Conservation (phyloP, 2,797 vertebrate genomes). For the Leptoclinus maculatus region DNA sequence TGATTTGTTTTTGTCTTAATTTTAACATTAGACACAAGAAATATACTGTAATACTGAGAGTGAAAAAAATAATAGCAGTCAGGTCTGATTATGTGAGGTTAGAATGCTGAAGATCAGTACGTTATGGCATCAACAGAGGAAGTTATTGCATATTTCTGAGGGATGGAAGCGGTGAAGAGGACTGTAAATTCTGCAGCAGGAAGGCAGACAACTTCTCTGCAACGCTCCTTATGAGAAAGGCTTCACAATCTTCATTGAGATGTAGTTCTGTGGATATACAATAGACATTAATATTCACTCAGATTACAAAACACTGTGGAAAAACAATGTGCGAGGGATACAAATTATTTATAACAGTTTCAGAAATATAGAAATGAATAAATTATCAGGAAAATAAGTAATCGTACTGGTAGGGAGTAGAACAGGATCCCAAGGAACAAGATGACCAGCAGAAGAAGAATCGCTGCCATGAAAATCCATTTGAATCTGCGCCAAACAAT, state of each 20-base stretch:
- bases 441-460: conserved; percentile 88
- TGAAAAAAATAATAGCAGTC: conserved; percentile 34
- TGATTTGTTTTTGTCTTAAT: background rate
- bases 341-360: background rate
- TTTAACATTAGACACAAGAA: conserved; percentile 7
- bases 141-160: conserved; percentile 26
- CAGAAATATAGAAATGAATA: background rate
- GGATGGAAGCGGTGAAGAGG: background rate
- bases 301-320: background rate
- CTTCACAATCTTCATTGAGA: conserved; percentile 88
- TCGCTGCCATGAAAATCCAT: conserved; percentile 89
- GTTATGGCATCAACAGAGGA: conserved; percentile 19
- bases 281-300: background rate
- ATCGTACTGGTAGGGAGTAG: conserved; percentile 94
- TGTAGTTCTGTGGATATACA: conserved; percentile 81
- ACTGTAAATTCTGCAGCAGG: conserved; percentile 13
- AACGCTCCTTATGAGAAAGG: conserved; percentile 67
- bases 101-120: conserved; percentile 5
- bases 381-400: conserved; percentile 7
- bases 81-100: background rate
- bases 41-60: conserved; percentile 28
- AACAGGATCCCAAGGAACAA: conserved; percentile 92
- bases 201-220: background rate
- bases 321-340: background rate
- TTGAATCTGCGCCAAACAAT: conserved; percentile 96